These are phyloP conservation scores for Chloropsis cyanopogon DNA, from an alignment of 2,113 vertebrate genomes.

Conservation along the genomic window DNA sequence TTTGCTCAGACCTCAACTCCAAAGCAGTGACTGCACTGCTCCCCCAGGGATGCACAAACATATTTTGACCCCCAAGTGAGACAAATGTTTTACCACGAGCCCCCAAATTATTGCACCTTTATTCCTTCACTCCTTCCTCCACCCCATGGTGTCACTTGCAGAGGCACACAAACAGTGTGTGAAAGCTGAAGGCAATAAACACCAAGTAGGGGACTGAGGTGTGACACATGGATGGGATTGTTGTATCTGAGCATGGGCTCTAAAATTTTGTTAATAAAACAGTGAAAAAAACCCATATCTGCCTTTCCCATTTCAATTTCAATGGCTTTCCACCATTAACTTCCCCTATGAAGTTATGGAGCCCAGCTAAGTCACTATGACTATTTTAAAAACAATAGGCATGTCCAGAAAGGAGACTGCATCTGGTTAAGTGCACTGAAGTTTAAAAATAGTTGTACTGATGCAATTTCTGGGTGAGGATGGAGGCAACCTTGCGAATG, in stretches of 20 bases:
- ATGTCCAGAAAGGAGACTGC: constrained; percentile 13
- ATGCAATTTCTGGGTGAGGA: constrained; percentile 40
- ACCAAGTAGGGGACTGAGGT: neutral
- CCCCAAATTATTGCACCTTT: neutral
- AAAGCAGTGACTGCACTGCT: neutral
- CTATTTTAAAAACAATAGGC: constrained; percentile 27
- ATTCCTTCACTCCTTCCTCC: neutral
- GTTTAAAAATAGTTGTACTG: constrained; percentile 31
- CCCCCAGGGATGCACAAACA: neutral
- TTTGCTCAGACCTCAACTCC: neutral
- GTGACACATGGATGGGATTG: fast-evolving
- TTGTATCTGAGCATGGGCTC: neutral
- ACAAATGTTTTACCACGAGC: neutral
- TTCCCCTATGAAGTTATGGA: neutral
- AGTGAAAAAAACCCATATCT: neutral
- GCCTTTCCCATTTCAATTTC: neutral
- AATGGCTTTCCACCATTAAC: neutral
- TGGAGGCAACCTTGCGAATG: neutral
- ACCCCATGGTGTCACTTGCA: neutral
- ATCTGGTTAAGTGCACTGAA: constrained; percentile 2
- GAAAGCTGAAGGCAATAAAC: neutral
- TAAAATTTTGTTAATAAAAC: neutral
- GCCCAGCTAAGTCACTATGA: neutral
- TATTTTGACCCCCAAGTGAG: neutral
- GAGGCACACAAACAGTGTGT: neutral